phyloP scores from a whole-genome alignment of 1,140 invertebrate species.

The Sarcophaga bullata region DNA sequence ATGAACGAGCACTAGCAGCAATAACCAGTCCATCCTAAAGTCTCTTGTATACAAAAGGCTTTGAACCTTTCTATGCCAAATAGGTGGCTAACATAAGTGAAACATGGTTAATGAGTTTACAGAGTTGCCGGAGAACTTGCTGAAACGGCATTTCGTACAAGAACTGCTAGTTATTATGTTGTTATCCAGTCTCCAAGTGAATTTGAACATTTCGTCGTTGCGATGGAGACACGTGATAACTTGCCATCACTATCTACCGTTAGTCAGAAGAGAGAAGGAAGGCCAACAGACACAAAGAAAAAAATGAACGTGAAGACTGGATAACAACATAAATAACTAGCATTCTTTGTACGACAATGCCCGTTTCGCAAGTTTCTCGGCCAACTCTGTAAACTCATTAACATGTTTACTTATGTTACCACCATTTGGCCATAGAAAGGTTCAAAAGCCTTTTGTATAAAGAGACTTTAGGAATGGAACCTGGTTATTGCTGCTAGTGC shows the following conservation, averaged over 20 bases:
- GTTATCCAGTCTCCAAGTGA: conserved; percentile 31
- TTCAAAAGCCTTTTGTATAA: conserved; percentile 29
- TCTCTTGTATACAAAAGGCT: conserved; percentile 28
- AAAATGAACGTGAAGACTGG: neutral
- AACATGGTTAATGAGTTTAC: conserved; percentile 29
- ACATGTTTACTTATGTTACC: conserved; percentile 30
- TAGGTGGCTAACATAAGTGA: conserved; percentile 4
- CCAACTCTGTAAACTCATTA: conserved; percentile 6
- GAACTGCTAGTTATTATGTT: conserved; percentile 40
- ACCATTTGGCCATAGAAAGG: conserved; percentile 4
- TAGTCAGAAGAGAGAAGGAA: neutral
- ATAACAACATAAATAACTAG: conserved; percentile 36
- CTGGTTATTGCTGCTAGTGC: conserved; percentile 8
- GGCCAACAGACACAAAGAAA: neutral
- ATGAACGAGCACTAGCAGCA: conserved; percentile 21
- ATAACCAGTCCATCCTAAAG: neutral
- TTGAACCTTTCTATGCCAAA: conserved; percentile 16
- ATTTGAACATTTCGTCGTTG: neutral
- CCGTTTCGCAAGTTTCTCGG: conserved; percentile 44
- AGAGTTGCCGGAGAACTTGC: conserved; percentile 33
- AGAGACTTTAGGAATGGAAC: neutral
- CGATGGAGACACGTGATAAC: neutral
- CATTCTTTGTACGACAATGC: conserved; percentile 25
- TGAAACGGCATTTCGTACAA: conserved; percentile 39
- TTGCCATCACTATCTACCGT: neutral